Conservation (phyloP, 1,140 invertebrate genomes). For the Phymorhynchus buccinoides region DNA sequence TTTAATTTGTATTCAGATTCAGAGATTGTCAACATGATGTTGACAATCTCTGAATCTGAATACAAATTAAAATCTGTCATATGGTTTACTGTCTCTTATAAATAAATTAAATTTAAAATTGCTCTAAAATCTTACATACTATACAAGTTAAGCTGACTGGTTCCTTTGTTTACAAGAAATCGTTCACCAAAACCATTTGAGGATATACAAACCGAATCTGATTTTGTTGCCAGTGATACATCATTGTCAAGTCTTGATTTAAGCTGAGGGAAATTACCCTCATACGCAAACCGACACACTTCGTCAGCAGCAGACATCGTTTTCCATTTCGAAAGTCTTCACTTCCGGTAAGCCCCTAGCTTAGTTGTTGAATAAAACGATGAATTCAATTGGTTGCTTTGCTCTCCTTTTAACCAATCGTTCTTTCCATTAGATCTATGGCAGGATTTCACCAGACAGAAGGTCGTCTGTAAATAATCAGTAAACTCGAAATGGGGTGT, state of each 20-base stretch:
- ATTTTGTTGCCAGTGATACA: constrained; percentile 50
- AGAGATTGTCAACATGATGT: too few relatives aligned
- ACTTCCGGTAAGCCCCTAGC: constrained; percentile 17
- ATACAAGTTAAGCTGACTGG: too few relatives aligned
- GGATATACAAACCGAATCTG: constrained; percentile 56
- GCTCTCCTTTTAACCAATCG: constrained; percentile 3
- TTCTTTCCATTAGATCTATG: too few relatives aligned
- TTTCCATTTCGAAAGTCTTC: constrained; percentile 19
- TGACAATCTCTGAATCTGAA: too few relatives aligned
- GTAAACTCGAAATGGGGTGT: constrained; percentile 19
- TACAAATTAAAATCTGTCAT: too few relatives aligned
- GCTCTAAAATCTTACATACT: too few relatives aligned
- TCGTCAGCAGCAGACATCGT: constrained; percentile 49
- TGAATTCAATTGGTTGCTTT: neutral
- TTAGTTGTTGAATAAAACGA: neutral
- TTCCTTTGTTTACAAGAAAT: too few relatives aligned
- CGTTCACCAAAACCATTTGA: neutral
- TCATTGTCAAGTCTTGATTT: constrained; percentile 58
- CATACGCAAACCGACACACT: constrained; percentile 63
- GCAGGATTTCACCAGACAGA: neutral
- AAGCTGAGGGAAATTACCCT: constrained; percentile 59
- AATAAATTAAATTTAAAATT: too few relatives aligned
- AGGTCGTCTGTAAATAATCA: constrained; percentile 1
- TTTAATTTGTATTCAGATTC: too few relatives aligned
- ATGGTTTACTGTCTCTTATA: too few relatives aligned